phyloP scores from a whole-genome alignment of 1,140 invertebrate species.

The Heliconius hewitsoni region DNA sequence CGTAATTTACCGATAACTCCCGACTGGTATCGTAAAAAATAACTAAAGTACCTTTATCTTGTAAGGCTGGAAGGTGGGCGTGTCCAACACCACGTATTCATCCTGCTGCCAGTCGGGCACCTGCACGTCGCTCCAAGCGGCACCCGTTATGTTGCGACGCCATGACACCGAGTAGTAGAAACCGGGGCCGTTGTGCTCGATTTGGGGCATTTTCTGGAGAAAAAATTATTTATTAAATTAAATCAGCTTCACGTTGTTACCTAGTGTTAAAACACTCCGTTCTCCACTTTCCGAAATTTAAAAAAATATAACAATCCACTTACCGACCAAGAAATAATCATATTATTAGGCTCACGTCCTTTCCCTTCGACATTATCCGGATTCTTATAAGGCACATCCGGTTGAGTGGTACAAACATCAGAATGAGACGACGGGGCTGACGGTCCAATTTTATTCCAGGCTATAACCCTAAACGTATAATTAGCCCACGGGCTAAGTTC shows the following conservation, averaged over 20 bases:
- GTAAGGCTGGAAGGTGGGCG: conserved; percentile 95
- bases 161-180: conserved; percentile 96
- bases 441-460: conserved; percentile 95
- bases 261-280: too few species aligned
- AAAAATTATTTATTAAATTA: neutral
- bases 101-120: conserved; percentile 89
- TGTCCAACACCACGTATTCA: conserved; percentile 86
- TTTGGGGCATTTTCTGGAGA: conserved; percentile 93
- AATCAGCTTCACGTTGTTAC: too few species aligned
- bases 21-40: too few species aligned
- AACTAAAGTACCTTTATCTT: conserved; percentile 85
- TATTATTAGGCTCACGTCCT: conserved; percentile 92
- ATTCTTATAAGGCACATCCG: conserved; percentile 95
- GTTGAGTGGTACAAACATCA: conserved; percentile 91
- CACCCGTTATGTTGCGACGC: conserved; percentile 89
- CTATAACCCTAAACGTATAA: conserved; percentile 97
- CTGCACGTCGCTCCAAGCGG: conserved; percentile 87
- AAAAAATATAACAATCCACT: conserved; percentile 66
- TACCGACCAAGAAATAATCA: conserved; percentile 97
- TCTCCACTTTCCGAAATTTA: too few species aligned
- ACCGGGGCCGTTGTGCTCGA: conserved; percentile 96
- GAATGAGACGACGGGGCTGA: conserved; percentile 92
- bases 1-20: too few species aligned
- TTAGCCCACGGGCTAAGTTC: conserved; percentile 95
- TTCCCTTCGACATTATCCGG: conserved; percentile 96